These are phyloP conservation scores for Cremastobaeus sp. DNA, from an alignment of 2,888 invertebrate species.

Conservation along the genomic window DNA sequence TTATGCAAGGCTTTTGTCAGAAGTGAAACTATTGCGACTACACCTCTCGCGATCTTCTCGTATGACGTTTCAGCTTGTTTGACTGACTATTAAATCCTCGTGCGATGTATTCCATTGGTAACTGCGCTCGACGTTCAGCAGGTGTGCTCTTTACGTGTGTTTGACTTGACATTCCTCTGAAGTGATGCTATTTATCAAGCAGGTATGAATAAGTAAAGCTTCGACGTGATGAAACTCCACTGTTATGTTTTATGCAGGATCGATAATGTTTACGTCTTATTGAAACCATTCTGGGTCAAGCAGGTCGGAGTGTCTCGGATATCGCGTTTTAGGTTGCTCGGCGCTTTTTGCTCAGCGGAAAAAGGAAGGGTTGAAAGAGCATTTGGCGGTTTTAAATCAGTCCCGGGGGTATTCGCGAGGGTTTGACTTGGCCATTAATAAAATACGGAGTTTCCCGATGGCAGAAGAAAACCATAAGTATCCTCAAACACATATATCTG, in stretches of 20 bases:
- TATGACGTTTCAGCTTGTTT: slow-evolving; percentile 12
- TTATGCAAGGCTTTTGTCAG: slow-evolving; percentile 7
- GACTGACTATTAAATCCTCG: slow-evolving; percentile 29
- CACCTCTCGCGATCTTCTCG: slow-evolving; percentile 11
- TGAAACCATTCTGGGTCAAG: no score
- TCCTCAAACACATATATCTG: slow-evolving; percentile 2
- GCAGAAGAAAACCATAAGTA: slow-evolving; percentile 19
- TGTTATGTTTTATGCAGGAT: slow-evolving; percentile 3
- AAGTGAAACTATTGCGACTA: slow-evolving; percentile 8
- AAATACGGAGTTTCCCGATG: no score
- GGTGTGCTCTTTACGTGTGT: slow-evolving; percentile 11
- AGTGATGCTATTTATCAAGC: slow-evolving; percentile 27
- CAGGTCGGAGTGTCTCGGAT: no score
- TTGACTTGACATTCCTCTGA: slow-evolving; percentile 20
- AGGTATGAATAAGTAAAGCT: slow-evolving; percentile 19
- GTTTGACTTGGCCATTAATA: no score
- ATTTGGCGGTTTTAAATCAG: no score
- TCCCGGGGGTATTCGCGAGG: no score
- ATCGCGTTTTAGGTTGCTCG: no score
- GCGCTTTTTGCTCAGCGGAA: no score
- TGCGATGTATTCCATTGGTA: slow-evolving; percentile 4
- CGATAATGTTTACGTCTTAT: slow-evolving; percentile 5
- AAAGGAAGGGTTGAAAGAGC: no score
- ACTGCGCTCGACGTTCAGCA: slow-evolving; percentile 11
- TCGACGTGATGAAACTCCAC: slow-evolving; percentile 4